A percentile compares a stretch with the other conserved stretches of the same genome.
Conservation (phyloP, 2,113 vertebrate genomes). For the Cephalopholis sonnerati region DNA sequence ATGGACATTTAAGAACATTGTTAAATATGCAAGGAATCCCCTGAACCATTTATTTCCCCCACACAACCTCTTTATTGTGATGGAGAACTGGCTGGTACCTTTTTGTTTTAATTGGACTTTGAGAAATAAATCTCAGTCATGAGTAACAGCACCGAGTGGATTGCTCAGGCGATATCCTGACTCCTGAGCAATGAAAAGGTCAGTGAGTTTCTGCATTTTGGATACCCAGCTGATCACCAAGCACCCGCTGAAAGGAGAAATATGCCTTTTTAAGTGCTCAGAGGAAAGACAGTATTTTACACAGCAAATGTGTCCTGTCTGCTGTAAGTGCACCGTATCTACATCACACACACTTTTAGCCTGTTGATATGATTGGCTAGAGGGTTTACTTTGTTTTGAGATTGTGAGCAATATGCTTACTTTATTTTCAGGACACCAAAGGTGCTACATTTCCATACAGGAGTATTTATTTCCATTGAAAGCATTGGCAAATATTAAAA, state of each 20-base stretch:
- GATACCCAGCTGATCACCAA: not conserved
- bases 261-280: not conserved
- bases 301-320: not conserved
- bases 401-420: not conserved
- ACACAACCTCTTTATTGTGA: not conserved
- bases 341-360: not conserved
- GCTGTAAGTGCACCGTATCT: not conserved
- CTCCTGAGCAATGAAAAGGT: constrained; percentile 6
- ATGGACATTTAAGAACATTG: no score
- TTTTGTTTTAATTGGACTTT: constrained; percentile 20
- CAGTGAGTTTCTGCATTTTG: not conserved
- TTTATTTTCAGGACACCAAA: not conserved
- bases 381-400: not conserved
- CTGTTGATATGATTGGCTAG: no score
- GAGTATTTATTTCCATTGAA: not conserved
- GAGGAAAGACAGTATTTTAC: constrained; percentile 2
- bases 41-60: not conserved
- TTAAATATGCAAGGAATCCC: not conserved
- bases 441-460: not conserved
- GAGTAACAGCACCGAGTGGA: not conserved
- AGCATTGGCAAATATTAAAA: not conserved
- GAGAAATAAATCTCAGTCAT: not conserved
- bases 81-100: not conserved
- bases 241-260: not conserved
- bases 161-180: not conserved